Evolutionary conservation across 1,140 invertebrate species (phyloP).

Genomic region (Lepidurus couesii): DNA sequence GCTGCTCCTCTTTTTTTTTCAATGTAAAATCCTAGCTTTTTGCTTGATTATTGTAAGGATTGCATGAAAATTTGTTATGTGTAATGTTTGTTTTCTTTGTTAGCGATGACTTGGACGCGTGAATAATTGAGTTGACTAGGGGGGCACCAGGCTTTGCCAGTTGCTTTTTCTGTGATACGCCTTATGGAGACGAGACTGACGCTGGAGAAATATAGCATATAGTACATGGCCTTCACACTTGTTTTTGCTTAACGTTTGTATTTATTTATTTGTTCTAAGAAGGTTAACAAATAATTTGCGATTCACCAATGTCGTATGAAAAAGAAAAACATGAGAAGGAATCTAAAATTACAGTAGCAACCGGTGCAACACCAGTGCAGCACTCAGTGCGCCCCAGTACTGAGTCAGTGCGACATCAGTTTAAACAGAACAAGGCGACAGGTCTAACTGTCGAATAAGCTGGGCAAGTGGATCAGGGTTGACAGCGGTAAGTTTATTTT

Average conservation of each 20-base stretch:
- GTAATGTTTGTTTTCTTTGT: slow-evolving; percentile 33
- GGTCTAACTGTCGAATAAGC: no score
- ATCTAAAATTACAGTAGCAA: no score
- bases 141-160: slow-evolving; percentile 2
- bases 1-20: no score
- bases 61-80: slow-evolving; percentile 26
- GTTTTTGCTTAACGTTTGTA: neutral
- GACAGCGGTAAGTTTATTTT: no score
- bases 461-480: no score
- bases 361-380: no score
- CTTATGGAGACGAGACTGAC: neutral
- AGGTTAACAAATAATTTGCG: neutral
- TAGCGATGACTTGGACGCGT: slow-evolving; percentile 17
- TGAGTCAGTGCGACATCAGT: no score
- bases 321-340: no score
- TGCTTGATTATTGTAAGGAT: neutral
- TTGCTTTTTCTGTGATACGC: neutral
- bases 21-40: no score
- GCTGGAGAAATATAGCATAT: neutral
- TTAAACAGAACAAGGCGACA: no score
- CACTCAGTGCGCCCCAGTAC: no score
- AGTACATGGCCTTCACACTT: neutral
- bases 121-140: neutral
- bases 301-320: no score
- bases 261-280: neutral